These are phyloP conservation scores for Halichoerus grypus DNA, from an alignment of 2,113 vertebrate genomes.

Conservation along the genomic window DNA sequence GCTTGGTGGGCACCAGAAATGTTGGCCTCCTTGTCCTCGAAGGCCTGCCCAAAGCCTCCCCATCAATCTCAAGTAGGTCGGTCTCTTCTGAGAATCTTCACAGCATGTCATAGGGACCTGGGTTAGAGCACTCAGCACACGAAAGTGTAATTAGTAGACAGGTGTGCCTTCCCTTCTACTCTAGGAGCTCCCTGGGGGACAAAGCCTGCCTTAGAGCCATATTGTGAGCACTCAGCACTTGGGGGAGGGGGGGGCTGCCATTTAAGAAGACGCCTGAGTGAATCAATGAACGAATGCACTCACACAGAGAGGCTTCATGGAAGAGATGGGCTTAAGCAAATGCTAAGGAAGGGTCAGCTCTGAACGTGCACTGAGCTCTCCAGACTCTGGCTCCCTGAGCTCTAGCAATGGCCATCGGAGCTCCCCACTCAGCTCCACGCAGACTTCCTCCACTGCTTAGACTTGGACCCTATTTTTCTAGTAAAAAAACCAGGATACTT, in stretches of 20 bases:
- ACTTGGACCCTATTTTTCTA: not conserved
- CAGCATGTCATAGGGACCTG: not conserved
- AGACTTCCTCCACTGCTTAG: not conserved
- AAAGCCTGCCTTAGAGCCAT: not conserved
- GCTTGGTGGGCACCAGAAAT: fast-evolving
- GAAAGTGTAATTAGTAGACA: not conserved
- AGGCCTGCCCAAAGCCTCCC: not conserved
- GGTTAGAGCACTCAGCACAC: not conserved
- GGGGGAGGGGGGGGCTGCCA: not conserved
- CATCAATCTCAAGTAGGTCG: fast-evolving
- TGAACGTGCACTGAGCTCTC: not conserved
- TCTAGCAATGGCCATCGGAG: fast-evolving
- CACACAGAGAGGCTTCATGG: not conserved
- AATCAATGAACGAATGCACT: not conserved
- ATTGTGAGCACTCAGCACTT: not conserved
- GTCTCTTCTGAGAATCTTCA: not conserved
- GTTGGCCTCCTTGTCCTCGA: not conserved
- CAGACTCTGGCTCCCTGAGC: no score
- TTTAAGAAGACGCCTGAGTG: not conserved
- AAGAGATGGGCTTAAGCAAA: not conserved
- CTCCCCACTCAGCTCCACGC: not conserved
- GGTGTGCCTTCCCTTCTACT: not conserved
- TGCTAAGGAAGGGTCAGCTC: not conserved
- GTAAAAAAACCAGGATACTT: not conserved
- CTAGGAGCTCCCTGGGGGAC: not conserved